Evolutionary conservation across 2,888 invertebrate genomes (phyloP).

Genomic region (Antheraea yamamai): DNA sequence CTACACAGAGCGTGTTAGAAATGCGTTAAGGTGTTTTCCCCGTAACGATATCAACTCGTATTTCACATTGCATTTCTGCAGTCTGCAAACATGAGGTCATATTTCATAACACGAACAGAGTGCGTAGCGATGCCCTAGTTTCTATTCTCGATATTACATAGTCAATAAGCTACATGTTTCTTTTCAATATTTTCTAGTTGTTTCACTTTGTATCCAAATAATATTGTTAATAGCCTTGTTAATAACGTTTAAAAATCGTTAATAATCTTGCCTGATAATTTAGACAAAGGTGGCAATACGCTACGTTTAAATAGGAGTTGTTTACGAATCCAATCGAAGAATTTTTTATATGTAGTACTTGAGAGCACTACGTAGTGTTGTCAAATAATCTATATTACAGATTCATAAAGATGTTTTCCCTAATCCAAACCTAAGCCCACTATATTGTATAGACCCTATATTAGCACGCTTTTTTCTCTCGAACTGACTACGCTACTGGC

Average conservation of each 20-base stretch:
- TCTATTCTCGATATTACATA: constrained; percentile 9
- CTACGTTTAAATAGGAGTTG: neutral
- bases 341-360: neutral
- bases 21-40: neutral
- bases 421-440: neutral
- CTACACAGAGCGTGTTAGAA: neutral
- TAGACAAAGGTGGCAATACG: neutral
- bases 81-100: constrained; percentile 6
- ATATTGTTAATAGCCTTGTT: neutral
- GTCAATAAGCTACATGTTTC: neutral
- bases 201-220: neutral
- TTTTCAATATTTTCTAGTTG: neutral
- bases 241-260: too few species aligned
- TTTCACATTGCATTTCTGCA: neutral
- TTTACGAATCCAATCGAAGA: neutral
- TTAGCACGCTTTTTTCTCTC: too few species aligned
- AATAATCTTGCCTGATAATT: neutral
- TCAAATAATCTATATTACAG: neutral
- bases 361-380: too few species aligned
- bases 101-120: constrained; percentile 7
- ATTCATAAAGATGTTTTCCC: neutral
- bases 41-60: neutral
- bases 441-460: neutral
- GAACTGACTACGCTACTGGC: too few species aligned
- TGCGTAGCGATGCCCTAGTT: constrained; percentile 14